These are phyloP conservation scores for Rhizoglyphus robini DNA, from an alignment of 1,140 invertebrate genomes.

Conservation along the genomic window DNA sequence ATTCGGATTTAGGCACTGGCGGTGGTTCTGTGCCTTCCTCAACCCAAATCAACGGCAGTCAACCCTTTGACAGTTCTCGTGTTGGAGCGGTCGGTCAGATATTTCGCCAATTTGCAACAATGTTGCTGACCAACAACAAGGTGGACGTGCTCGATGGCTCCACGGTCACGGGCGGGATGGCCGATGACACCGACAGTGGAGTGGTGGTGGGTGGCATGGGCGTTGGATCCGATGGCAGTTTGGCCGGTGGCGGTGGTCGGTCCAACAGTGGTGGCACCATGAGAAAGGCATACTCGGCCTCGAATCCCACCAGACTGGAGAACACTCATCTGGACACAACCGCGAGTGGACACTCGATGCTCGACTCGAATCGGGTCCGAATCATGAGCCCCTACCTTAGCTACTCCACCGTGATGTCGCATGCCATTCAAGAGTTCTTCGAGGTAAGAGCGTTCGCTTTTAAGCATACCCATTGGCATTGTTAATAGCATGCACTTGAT, in stretches of 20 bases:
- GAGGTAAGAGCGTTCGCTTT: no score
- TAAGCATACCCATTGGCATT: no score
- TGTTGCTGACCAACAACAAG: neutral
- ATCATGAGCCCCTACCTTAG: neutral
- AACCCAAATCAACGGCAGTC: neutral
- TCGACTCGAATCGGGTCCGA: neutral
- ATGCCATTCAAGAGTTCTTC: constrained; percentile 10
- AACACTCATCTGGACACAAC: neutral
- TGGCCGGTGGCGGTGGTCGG: neutral
- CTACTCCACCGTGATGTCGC: neutral
- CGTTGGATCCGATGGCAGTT: neutral
- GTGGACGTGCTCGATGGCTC: neutral
- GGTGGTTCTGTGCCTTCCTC: neutral
- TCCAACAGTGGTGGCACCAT: neutral
- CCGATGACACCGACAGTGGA: no score
- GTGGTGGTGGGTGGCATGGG: no score
- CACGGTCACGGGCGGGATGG: neutral
- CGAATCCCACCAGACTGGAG: neutral
- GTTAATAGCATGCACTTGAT: neutral
- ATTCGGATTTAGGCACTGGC: neutral
- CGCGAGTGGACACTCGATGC: neutral
- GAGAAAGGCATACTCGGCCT: neutral
- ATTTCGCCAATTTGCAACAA: neutral
- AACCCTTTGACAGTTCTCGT: neutral
- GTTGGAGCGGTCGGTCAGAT: neutral